Evolutionary conservation across 2,113 vertebrate species (phyloP).

Genomic region (Anolis carolinensis): DNA sequence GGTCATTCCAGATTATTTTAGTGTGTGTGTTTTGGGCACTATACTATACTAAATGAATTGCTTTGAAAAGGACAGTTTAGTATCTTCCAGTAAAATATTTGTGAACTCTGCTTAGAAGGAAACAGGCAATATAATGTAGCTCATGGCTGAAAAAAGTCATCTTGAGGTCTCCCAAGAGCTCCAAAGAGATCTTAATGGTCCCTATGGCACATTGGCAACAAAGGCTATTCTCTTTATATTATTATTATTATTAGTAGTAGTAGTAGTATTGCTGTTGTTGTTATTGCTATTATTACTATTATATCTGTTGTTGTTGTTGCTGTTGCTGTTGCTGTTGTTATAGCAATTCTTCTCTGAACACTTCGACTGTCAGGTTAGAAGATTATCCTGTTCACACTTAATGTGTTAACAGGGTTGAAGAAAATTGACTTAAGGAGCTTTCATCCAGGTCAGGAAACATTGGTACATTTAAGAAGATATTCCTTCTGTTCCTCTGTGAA

Average conservation of each 20-base stretch:
- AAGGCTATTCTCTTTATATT: conserved; percentile 53
- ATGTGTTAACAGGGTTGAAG: conserved; percentile 74
- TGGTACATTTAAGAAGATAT: conserved; percentile 68
- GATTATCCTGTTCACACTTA: conserved; percentile 77
- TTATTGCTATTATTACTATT: no score
- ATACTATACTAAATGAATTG: neutral
- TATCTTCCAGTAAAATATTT: neutral
- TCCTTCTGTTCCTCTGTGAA: conserved; percentile 45
- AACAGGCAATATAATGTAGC: neutral
- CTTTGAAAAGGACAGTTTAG: neutral
- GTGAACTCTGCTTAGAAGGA: neutral
- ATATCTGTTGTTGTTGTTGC: no score
- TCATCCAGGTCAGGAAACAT: conserved; percentile 69
- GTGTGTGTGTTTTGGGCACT: neutral
- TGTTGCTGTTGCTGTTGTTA: neutral
- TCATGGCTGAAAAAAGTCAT: neutral
- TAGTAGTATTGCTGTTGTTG: no score
- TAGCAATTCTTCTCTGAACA: conserved; percentile 55
- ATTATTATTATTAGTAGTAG: neutral
- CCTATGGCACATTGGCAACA: conserved; percentile 50
- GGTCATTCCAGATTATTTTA: neutral
- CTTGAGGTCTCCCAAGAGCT: neutral
- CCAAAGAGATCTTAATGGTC: conserved; percentile 44
- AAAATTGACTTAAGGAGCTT: conserved; percentile 74
- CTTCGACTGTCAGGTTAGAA: conserved; percentile 71